These are phyloP conservation scores for Coluber constrictor DNA, from an alignment of 2,797 vertebrate species.

Conservation along the genomic window DNA sequence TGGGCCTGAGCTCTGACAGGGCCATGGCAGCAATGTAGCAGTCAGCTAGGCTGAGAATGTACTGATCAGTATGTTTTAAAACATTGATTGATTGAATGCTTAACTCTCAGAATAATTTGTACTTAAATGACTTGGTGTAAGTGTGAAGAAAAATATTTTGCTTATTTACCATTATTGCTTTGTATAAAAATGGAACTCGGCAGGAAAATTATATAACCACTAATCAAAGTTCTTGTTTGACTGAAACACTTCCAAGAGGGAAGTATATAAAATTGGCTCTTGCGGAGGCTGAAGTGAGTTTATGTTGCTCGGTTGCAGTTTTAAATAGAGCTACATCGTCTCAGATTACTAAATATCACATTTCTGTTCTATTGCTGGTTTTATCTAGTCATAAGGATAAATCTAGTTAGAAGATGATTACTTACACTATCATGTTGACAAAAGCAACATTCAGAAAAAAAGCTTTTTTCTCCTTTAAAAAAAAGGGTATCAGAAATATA, in stretches of 20 bases:
- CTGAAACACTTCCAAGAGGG: conserved; percentile 53
- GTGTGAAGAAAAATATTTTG: conserved; percentile 46
- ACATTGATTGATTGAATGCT: background rate
- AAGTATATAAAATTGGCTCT: conserved; percentile 76
- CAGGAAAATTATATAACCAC: conserved; percentile 55
- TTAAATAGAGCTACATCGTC: conserved; percentile 72
- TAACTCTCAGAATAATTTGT: background rate
- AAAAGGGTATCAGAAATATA: conserved; percentile 9
- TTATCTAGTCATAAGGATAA: conserved; percentile 69
- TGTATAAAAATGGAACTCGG: conserved; percentile 41
- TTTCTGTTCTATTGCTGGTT: conserved; percentile 70
- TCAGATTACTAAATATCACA: conserved; percentile 73
- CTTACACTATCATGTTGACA: background rate
- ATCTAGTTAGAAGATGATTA: conserved; percentile 64
- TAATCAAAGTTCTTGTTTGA: conserved; percentile 71
- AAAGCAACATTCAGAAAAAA: background rate
- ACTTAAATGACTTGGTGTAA: background rate
- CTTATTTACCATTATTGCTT: conserved; percentile 48
- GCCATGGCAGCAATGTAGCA: background rate
- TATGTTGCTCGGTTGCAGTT: conserved; percentile 65
- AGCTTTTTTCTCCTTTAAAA: background rate
- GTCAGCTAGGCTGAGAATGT: background rate
- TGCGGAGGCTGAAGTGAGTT: conserved; percentile 63
- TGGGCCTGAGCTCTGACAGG: too few relatives aligned
- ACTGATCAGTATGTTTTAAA: background rate